Percentiles rank a stretch among this genome's conserved stretches.
These are phyloP conservation scores for Catharus bicknelli DNA, from an alignment of 2,113 vertebrate genomes.

Conservation along the genomic window DNA sequence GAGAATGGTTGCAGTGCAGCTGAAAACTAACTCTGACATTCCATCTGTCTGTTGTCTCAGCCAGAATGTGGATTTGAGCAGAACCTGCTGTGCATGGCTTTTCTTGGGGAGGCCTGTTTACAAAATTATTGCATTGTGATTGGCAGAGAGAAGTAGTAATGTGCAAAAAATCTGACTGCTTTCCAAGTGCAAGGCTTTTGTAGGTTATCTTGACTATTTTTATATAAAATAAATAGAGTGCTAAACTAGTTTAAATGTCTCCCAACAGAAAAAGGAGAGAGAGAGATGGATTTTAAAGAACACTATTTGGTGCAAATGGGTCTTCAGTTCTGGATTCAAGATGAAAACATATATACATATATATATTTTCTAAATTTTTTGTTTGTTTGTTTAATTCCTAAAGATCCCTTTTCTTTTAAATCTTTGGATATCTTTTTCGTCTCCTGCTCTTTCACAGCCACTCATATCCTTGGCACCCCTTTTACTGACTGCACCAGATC, in stretches of 20 bases:
- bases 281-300: neutral
- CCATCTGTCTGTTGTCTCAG: neutral
- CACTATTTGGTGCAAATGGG: neutral
- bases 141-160: neutral
- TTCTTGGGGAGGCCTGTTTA: neutral
- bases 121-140: neutral
- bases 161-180: neutral
- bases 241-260: neutral
- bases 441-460: neutral
- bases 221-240: neutral
- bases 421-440: neutral
- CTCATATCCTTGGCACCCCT: neutral
- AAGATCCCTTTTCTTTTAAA: neutral
- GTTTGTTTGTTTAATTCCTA: neutral
- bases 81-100: neutral
- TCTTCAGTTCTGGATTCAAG: neutral
- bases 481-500: neutral
- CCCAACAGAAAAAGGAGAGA: accelerated
- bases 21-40: neutral
- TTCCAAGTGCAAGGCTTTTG: neutral
- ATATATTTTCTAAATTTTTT: accelerated
- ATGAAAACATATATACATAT: neutral
- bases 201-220: neutral
- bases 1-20: neutral
- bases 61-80: neutral